A percentile compares a stretch with the other conserved stretches of the same genome.
phyloP scores from a whole-genome alignment of 2,797 vertebrate genomes.

The Holocentrus rufus region DNA sequence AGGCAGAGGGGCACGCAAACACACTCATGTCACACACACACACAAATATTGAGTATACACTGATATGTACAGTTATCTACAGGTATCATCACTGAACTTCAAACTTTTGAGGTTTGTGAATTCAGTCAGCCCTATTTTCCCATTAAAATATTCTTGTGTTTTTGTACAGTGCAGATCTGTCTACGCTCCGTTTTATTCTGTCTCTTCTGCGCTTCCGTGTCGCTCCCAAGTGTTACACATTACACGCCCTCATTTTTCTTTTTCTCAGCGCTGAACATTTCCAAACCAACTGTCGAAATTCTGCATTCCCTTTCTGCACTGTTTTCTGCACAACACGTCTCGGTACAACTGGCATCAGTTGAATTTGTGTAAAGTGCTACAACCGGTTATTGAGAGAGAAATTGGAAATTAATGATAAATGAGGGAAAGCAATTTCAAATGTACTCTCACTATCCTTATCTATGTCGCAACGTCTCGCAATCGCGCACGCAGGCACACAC shows the following conservation, averaged over 20 bases:
- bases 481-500: constrained; percentile 17
- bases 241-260: constrained; percentile 2
- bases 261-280: background rate
- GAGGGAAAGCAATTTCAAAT: constrained; percentile 42
- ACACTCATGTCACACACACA: constrained; percentile 45
- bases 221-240: constrained; percentile 33
- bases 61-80: constrained; percentile 83
- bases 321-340: constrained; percentile 54
- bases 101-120: constrained; percentile 79
- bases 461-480: constrained; percentile 20
- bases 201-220: constrained; percentile 25
- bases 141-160: constrained; percentile 76
- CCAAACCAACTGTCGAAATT: background rate
- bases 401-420: constrained; percentile 54
- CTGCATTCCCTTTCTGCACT: constrained; percentile 36
- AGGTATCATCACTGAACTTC: constrained; percentile 81
- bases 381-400: constrained; percentile 74
- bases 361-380: constrained; percentile 84
- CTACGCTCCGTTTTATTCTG: constrained; percentile 15
- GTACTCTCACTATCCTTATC: constrained; percentile 33
- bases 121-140: constrained; percentile 89
- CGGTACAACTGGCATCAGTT: constrained; percentile 65
- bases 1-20: constrained; percentile 49
- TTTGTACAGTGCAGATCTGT: constrained; percentile 66
- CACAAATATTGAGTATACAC: constrained; percentile 58